Evolutionary conservation across 2,113 vertebrate genomes (phyloP).

Genomic region (Hydropotes inermis): DNA sequence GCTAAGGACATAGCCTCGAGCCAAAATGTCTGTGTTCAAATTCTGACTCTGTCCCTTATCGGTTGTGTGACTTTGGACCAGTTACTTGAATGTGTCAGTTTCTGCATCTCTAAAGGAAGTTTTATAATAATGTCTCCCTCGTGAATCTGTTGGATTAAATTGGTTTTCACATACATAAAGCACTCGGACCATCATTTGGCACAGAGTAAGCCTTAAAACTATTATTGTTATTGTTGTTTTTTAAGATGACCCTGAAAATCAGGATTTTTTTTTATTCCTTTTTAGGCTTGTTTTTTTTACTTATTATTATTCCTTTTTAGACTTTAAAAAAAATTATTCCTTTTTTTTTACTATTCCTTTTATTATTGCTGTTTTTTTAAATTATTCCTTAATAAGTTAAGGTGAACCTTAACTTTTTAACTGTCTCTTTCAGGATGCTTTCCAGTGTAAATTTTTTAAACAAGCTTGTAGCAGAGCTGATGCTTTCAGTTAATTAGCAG

Average conservation of each 20-base stretch:
- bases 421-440: background rate
- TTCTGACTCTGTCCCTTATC: background rate
- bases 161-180: background rate
- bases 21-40: background rate
- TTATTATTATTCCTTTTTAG: background rate
- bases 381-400: background rate
- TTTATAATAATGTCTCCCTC: background rate
- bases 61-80: background rate
- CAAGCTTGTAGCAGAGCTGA: background rate
- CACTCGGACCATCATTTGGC: background rate
- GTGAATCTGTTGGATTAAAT: background rate
- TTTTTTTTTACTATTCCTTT: background rate
- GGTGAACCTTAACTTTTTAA: background rate
- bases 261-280: background rate
- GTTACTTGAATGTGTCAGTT: background rate
- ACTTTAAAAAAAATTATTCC: background rate
- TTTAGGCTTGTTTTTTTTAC: background rate
- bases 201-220: background rate
- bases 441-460: background rate
- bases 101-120: background rate
- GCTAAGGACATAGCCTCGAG: background rate
- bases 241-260: background rate
- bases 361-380: background rate
- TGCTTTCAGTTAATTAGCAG: background rate
- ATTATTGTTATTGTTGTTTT: background rate